These are phyloP conservation scores for Bombus confusus DNA, from an alignment of 1,140 invertebrate species.

Conservation along the genomic window DNA sequence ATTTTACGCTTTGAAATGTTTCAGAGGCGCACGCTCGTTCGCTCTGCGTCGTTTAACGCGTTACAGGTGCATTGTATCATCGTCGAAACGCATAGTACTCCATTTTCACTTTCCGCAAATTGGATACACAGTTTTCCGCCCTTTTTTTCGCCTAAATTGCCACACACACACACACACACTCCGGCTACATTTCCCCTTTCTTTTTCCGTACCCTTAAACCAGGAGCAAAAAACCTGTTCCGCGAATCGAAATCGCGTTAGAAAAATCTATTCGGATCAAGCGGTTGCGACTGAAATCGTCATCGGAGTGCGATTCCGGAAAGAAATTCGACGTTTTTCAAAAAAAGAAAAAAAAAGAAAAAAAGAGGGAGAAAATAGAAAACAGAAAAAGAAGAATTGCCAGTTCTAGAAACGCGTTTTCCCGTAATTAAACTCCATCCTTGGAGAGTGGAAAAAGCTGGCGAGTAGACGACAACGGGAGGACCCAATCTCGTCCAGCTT, in stretches of 20 bases:
- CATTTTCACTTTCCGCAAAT: constrained; percentile 41
- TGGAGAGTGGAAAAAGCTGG: constrained; percentile 34
- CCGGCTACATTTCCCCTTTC: background rate
- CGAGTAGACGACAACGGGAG: constrained; percentile 43
- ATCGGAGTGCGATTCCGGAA: background rate
- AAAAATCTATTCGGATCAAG: background rate
- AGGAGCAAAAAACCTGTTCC: background rate
- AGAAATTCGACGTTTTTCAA: background rate
- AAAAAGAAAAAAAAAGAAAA: background rate
- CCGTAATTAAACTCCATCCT: constrained; percentile 61
- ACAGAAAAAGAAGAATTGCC: background rate
- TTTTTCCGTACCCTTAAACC: background rate
- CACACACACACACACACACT: background rate
- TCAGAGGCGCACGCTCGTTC: constrained; percentile 22
- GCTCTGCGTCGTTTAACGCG: constrained; percentile 39
- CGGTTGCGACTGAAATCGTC: background rate
- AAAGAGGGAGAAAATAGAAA: background rate
- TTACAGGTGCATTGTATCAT: constrained; percentile 37
- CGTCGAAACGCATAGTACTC: constrained; percentile 14
- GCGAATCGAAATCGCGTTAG: background rate
- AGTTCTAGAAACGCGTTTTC: constrained; percentile 30
- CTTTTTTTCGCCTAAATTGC: background rate
- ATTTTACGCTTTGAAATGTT: constrained; percentile 35
- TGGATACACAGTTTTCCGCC: background rate
- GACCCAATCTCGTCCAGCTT: constrained; percentile 72